Conservation (phyloP, 2,113 vertebrate genomes). For the Mormyrus lacerda region DNA sequence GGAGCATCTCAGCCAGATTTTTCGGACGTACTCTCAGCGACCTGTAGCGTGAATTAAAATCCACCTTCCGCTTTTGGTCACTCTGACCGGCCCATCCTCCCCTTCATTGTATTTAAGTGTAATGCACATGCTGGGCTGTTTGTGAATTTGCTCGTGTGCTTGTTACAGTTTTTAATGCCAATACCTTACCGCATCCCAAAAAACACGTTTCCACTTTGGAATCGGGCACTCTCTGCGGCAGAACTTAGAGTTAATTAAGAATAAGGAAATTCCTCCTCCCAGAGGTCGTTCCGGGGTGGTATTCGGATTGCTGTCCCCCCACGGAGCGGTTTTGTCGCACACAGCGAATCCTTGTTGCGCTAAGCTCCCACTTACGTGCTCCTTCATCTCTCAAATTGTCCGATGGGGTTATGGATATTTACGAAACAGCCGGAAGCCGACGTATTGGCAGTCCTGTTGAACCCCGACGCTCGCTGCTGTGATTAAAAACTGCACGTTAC, state of each 20-base stretch:
- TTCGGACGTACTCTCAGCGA: neutral
- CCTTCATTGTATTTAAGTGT: neutral
- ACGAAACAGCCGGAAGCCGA: slow-evolving; percentile 2
- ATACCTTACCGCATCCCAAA: neutral
- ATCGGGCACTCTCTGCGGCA: neutral
- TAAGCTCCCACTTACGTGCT: slow-evolving; percentile 35
- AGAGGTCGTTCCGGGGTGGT: slow-evolving; percentile 24
- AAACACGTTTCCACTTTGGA: neutral
- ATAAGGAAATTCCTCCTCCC: slow-evolving; percentile 27
- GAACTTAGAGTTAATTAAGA: slow-evolving; percentile 22
- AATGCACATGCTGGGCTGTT: neutral
- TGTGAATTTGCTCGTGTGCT: neutral
- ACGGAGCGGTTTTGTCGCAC: slow-evolving; percentile 31
- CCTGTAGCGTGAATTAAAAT: neutral
- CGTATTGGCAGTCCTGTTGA: neutral
- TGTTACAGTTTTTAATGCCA: neutral
- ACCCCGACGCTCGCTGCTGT: neutral
- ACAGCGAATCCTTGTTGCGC: slow-evolving; percentile 42
- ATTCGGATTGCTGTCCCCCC: slow-evolving; percentile 25
- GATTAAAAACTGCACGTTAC: neutral
- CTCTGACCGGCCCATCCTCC: neutral
- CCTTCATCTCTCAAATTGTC: slow-evolving; percentile 27
- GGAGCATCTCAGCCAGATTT: neutral
- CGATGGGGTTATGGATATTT: slow-evolving; percentile 20
- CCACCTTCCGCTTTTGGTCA: neutral